A percentile compares a stretch with the other conserved stretches of the same genome.
phyloP scores from a whole-genome alignment of 2,888 invertebrate species.

The Lithophane leautieri region DNA sequence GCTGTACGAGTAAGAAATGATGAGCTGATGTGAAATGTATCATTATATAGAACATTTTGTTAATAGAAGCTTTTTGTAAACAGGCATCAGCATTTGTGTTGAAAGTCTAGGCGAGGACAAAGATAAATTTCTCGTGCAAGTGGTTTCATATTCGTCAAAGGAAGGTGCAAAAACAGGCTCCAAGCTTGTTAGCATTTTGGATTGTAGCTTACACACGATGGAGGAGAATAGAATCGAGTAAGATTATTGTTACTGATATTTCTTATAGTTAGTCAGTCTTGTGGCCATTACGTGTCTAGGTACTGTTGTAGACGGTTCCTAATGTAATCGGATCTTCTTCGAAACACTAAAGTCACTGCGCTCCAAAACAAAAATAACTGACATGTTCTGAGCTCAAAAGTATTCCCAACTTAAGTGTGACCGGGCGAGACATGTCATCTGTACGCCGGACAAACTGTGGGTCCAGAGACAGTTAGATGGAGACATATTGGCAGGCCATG shows the following conservation, averaged over 20 bases:
- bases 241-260: constrained; percentile 59
- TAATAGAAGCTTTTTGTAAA: constrained; percentile 27
- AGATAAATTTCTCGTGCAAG: constrained; percentile 90
- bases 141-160: constrained; percentile 90
- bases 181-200: constrained; percentile 91
- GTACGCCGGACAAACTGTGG: not conserved
- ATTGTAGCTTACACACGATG: constrained; percentile 91
- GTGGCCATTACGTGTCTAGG: not conserved
- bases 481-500: not conserved
- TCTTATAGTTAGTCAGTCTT: constrained; percentile 15
- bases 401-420: not conserved
- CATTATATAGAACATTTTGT: not conserved
- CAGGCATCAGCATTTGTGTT: constrained; percentile 85
- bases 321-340: not conserved
- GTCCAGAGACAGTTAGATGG: not conserved
- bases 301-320: not conserved
- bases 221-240: constrained; percentile 92
- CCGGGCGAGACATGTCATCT: not conserved
- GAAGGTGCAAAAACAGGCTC: constrained; percentile 90
- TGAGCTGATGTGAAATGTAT: not conserved
- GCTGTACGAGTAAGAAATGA: constrained; percentile 2
- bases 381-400: not conserved
- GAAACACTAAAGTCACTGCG: not conserved
- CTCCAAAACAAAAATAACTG: constrained; percentile 13
- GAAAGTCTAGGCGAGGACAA: constrained; percentile 86